These are phyloP conservation scores for Astur gentilis DNA, from an alignment of 2,113 vertebrate species.

Conservation along the genomic window DNA sequence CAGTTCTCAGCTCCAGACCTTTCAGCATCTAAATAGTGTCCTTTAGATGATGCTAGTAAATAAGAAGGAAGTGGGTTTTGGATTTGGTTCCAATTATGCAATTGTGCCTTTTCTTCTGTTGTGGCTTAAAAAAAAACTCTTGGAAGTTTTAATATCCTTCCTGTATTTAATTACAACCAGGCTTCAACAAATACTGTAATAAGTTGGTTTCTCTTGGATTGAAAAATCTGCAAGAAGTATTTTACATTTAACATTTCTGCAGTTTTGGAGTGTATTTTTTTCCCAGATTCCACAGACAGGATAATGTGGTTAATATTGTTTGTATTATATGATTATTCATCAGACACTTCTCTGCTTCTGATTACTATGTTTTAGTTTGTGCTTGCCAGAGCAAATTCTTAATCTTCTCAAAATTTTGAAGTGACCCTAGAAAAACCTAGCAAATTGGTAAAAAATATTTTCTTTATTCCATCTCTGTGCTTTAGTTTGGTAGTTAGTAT, in stretches of 20 bases:
- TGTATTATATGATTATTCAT: slow-evolving; percentile 2
- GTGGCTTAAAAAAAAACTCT: slow-evolving; percentile 77
- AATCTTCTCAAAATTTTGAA: neutral
- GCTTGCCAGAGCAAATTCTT: neutral
- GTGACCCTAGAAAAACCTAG: neutral
- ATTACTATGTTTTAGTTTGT: neutral
- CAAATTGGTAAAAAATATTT: neutral
- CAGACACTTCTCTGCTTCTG: slow-evolving; percentile 22
- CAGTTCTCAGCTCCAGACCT: slow-evolving; percentile 64
- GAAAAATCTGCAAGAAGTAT: slow-evolving; percentile 48
- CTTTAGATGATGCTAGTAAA: slow-evolving; percentile 79
- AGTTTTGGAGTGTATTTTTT: slow-evolving; percentile 4
- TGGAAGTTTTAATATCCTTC: slow-evolving; percentile 80
- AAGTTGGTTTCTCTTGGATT: slow-evolving; percentile 47
- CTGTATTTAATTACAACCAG: slow-evolving; percentile 79
- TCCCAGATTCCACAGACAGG: neutral
- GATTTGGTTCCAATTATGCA: slow-evolving; percentile 79
- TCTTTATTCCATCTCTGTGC: neutral
- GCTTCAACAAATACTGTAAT: slow-evolving; percentile 57
- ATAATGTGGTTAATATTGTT: slow-evolving; percentile 15
- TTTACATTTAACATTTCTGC: slow-evolving; percentile 24
- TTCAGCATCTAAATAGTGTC: slow-evolving; percentile 72
- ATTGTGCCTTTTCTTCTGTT: slow-evolving; percentile 77
- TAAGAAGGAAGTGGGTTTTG: slow-evolving; percentile 80
- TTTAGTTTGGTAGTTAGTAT: neutral